phyloP scores from a whole-genome alignment of 1,140 invertebrate species.

The Popillia japonica region DNA sequence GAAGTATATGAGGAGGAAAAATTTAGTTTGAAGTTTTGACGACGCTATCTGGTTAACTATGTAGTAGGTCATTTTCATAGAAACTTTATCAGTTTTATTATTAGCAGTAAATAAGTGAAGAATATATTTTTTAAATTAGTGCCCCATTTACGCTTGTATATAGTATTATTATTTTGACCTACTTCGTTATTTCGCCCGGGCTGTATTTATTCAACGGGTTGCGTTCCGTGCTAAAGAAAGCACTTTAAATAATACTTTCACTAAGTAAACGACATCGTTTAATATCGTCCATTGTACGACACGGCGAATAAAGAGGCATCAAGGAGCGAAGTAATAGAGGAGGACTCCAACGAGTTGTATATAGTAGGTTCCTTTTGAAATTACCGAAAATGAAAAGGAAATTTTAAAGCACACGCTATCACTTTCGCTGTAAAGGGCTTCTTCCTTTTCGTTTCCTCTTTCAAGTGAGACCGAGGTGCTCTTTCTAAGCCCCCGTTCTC shows the following conservation, averaged over 20 bases:
- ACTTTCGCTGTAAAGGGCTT: not conserved
- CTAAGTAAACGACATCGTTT: conserved; percentile 24
- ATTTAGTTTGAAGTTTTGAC: no score
- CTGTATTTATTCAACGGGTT: conserved; percentile 12
- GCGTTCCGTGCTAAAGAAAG: conserved; percentile 10
- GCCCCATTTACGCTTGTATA: not conserved
- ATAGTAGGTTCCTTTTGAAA: conserved; percentile 23
- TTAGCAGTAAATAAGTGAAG: not conserved
- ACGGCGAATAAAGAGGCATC: conserved; percentile 29
- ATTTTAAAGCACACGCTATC: conserved; percentile 33
- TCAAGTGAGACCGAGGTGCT: not conserved
- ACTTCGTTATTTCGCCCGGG: not conserved
- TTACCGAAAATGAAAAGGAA: conserved; percentile 33
- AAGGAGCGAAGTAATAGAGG: conserved; percentile 23
- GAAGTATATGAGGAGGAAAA: no score
- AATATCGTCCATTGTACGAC: conserved; percentile 21
- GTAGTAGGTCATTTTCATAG: no score
- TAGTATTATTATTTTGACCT: not conserved
- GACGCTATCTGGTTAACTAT: no score
- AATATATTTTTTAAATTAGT: not conserved
- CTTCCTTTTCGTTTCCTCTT: not conserved
- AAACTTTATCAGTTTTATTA: no score
- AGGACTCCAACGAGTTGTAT: conserved; percentile 6
- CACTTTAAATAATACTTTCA: conserved; percentile 32
- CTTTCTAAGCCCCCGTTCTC: not conserved